phyloP scores from a whole-genome alignment of 2,888 invertebrate genomes.

The Anoncus sp. region DNA sequence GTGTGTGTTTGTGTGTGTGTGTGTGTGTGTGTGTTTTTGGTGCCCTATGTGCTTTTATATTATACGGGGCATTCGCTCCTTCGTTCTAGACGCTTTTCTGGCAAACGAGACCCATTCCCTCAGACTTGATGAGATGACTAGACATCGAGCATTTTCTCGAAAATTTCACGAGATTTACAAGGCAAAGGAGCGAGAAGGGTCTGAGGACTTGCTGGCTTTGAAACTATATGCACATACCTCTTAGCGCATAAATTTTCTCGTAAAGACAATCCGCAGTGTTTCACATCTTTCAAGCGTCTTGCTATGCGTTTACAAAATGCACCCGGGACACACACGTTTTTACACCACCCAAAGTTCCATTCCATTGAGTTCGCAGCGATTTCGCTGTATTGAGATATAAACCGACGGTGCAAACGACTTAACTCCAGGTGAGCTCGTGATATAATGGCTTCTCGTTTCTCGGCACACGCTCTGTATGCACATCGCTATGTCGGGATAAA shows the following conservation, averaged over 20 bases:
- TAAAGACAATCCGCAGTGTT: conserved; percentile 33
- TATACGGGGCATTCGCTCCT: conserved; percentile 34
- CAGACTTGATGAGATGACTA: conserved; percentile 45
- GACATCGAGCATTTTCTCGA: conserved; percentile 41
- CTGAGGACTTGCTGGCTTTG: conserved; percentile 21
- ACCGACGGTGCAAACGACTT: neutral
- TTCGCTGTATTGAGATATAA: conserved; percentile 1
- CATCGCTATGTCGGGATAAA: neutral
- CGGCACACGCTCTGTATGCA: neutral
- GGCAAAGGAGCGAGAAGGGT: neutral
- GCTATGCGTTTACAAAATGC: neutral
- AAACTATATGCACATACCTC: conserved; percentile 7
- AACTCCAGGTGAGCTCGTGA: conserved; percentile 1
- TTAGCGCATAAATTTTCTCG: conserved; percentile 10
- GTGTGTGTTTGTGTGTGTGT: neutral
- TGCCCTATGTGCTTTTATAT: conserved; percentile 16
- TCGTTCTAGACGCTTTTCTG: conserved; percentile 34
- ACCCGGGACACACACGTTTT: neutral
- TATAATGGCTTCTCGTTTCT: conserved; percentile 5
- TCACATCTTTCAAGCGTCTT: conserved; percentile 14
- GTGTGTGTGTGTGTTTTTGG: neutral
- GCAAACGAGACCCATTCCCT: conserved; percentile 41
- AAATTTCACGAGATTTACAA: conserved; percentile 34
- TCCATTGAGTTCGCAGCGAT: neutral
- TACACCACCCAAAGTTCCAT: neutral